phyloP scores from a whole-genome alignment of 1,140 invertebrate species.

The Drosophila oshimai region DNA sequence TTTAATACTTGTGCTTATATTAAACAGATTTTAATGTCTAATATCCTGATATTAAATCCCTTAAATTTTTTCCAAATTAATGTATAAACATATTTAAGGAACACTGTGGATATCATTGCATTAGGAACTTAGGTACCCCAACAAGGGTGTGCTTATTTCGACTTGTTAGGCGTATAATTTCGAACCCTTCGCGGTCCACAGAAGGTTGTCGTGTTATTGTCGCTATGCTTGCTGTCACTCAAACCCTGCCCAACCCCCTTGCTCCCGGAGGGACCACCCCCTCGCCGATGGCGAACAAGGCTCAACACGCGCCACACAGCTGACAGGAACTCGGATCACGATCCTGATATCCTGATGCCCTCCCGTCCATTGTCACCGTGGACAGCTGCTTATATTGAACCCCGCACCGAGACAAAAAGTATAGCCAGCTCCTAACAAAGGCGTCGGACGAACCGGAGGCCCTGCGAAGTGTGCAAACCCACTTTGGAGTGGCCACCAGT shows the following conservation, averaged over 20 bases:
- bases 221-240: slow-evolving; percentile 41
- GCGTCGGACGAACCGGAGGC: background rate
- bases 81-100: too few relatives aligned
- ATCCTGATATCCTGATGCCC: slow-evolving; percentile 42
- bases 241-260: slow-evolving; percentile 12
- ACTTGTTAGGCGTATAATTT: background rate
- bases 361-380: slow-evolving; percentile 10
- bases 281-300: slow-evolving; percentile 13
- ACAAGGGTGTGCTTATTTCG: background rate
- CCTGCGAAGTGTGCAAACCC: slow-evolving; percentile 3
- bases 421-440: slow-evolving; percentile 26
- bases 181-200: background rate
- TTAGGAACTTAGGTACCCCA: background rate
- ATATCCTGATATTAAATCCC: too few relatives aligned
- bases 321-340: slow-evolving; percentile 53
- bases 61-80: too few relatives aligned
- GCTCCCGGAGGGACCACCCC: background rate
- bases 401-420: background rate
- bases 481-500: slow-evolving; percentile 23
- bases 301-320: slow-evolving; percentile 64
- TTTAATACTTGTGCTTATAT: background rate
- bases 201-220: slow-evolving; percentile 11
- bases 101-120: background rate
- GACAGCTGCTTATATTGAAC: slow-evolving; percentile 41
- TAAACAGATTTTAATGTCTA: background rate